Evolutionary conservation across 2,888 invertebrate species (phyloP), one percentile per base, ranked within the genome.

Genomic region (Plusia festucae): DNA sequence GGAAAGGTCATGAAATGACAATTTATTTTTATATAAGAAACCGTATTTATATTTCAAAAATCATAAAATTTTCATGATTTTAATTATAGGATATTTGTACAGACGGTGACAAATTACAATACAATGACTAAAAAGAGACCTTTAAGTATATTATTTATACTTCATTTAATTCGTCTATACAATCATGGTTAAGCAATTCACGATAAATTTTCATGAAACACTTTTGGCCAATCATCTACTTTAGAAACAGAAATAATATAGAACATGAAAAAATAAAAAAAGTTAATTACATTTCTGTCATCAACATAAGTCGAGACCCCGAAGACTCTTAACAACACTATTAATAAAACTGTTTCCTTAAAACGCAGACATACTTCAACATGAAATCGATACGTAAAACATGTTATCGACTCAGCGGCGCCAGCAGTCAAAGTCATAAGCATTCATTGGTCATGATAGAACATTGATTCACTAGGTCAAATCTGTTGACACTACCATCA

Each of bases 391-490:
- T 78, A 78, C 46, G 20, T 65, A 54, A 24, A 59, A 54, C 56
- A 55, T 57, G 66, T 58, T 9, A 44, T 62, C 78, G 84, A 61
- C 84, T 67, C 53, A 18, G 46, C 71, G 85, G 85, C 81, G 84
- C 78, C 82, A 70, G 53, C 65, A 76, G 82, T 78, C 71, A 63
- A 67, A 73, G 76, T 83, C 79, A 85, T 83, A 81, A 85, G 66
- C 83, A 79, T 83, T 88, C 84, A 90, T 91, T 90, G 86, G 75
- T 76, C 79, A 85, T 85, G 90, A 91, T 89, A 88, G 88, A 85
- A 84, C 93, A 91, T 91, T 93, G 93, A 93, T 93, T 93, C 89
- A 87, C 70, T 83, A 84, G 93, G 93, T 93, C 93, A 93, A 82
- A 90, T 90, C 89, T 90, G 87, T 93, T 93, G 91, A 94, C 93